Evolutionary conservation across 2,113 vertebrate species (phyloP).

Genomic region (Hemiprocne comata): DNA sequence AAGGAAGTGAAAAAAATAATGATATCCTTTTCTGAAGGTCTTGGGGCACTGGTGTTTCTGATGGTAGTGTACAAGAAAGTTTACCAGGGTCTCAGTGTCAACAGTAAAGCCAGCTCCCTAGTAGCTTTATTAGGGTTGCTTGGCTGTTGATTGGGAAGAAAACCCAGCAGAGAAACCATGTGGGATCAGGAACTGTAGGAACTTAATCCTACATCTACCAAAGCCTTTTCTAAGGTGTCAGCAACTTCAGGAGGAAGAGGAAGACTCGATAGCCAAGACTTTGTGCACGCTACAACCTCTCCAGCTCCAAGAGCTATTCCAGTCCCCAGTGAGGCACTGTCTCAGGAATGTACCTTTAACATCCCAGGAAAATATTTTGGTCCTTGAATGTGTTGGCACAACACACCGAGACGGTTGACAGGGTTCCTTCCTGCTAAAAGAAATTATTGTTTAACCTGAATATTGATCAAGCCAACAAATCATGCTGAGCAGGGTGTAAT

Average conservation of each 20-base stretch:
- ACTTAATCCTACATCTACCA: neutral
- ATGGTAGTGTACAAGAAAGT: neutral
- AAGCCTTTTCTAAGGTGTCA: neutral
- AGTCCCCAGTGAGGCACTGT: neutral
- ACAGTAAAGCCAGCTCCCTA: neutral
- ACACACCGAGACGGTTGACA: neutral
- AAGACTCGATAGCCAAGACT: neutral
- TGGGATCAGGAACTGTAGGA: neutral
- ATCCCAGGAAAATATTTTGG: neutral
- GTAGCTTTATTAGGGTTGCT: neutral
- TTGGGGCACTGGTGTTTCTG: conserved; percentile 15
- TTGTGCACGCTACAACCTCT: neutral
- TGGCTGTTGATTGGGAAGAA: neutral
- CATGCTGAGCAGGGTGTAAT: neutral
- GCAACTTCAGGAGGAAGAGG: neutral
- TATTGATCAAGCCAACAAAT: conserved; percentile 26
- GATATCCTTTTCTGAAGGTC: conserved; percentile 54
- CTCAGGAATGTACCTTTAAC: neutral
- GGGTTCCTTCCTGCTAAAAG: neutral
- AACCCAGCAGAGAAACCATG: fast-evolving
- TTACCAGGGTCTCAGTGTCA: neutral
- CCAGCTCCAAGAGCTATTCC: neutral
- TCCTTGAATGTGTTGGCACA: neutral
- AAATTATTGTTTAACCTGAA: neutral
- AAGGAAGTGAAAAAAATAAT: conserved; percentile 18